A percentile compares a stretch with the other conserved stretches of the same genome.
Evolutionary conservation across 2,888 invertebrate genomes (phyloP).

Genomic region (Parasteatoda lunata): DNA sequence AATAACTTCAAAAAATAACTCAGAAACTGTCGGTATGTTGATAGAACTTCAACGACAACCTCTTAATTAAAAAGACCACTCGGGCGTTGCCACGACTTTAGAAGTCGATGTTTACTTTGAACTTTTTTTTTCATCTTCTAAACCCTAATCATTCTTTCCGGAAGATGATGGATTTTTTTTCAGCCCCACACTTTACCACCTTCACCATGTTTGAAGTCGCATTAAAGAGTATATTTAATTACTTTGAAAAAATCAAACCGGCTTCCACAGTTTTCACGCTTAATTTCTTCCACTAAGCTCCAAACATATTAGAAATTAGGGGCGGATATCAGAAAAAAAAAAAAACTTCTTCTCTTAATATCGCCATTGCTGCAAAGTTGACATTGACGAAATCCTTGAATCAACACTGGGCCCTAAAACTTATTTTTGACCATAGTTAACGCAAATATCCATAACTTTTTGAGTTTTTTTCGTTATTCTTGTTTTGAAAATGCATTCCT

Average conservation of each 20-base stretch:
- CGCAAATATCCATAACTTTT: background rate
- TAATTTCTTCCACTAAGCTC: constrained; percentile 38
- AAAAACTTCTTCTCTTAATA: background rate
- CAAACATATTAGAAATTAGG: constrained; percentile 44
- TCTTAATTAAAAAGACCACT: constrained; percentile 65
- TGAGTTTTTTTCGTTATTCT: constrained; percentile 10
- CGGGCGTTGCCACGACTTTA: constrained; percentile 35
- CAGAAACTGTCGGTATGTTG: constrained; percentile 56
- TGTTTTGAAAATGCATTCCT: background rate
- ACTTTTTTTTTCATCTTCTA: constrained; percentile 16
- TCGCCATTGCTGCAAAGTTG: constrained; percentile 23
- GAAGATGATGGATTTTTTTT: constrained; percentile 26
- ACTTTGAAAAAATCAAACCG: constrained; percentile 45
- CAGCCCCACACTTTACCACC: background rate
- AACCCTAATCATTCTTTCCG: constrained; percentile 38
- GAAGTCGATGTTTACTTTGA: constrained; percentile 43
- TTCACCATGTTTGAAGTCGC: constrained; percentile 53
- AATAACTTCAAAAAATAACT: constrained; percentile 39
- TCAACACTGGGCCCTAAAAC: too few relatives aligned
- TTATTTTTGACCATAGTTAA: too few relatives aligned
- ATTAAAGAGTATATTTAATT: constrained; percentile 63
- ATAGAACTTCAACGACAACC: constrained; percentile 54
- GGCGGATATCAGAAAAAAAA: background rate
- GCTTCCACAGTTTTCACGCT: constrained; percentile 43
- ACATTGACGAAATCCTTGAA: constrained; percentile 55